Evolutionary conservation across 30 jellyfish, hydroid and myxozoan species (phyloP), one percentile per base, ranked within the genome.

Genomic region (Aurelia sp.): DNA sequence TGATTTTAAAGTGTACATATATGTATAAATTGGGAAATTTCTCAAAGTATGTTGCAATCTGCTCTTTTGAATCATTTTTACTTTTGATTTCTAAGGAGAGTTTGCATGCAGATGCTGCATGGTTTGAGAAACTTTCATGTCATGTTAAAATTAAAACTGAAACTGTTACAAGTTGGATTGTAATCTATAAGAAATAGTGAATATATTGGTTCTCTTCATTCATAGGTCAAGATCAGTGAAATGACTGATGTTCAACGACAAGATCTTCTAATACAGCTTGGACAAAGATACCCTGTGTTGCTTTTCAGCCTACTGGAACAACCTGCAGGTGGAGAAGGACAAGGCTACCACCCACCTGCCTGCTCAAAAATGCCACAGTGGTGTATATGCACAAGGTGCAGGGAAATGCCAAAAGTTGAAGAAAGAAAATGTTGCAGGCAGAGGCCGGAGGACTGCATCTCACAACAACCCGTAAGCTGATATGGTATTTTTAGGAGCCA

Each of bases 401-500:
- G 67, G 24, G 67, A 57, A 57, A 57, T 57, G 67, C 67, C 67
- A 57, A 3, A 16, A 2, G 67, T 57, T 57, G 67, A 57, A 3
- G 67, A 57, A 57, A 57, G 67, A 9, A 57, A 57, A 19, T 57
- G 67, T 19, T 57, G 8, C 8, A 57, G 24, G 24, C 19, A 57
- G 48, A 57, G 24, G 8, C 67, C 67, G 8, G 8, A 16, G 4
- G 67, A 57, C 8, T 57, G 67, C 8, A 57, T 57, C 8, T 57
- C 67, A 57, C 67, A 57, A 57, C 67, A 57, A 57, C 22, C 67
- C 3, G 67, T 57, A 57, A 57, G 67, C 8, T 57, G n/a, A n/a
- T 7, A 57, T 7, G 19, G 8, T 38, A 38, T 38, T 38, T 5
- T 38, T 38, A 38, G 48, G 3, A 38, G 48, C 5, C 48, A 5